These are phyloP conservation scores for Parascotia fuliginaria DNA, from an alignment of 2,888 invertebrate species.

Conservation along the genomic window DNA sequence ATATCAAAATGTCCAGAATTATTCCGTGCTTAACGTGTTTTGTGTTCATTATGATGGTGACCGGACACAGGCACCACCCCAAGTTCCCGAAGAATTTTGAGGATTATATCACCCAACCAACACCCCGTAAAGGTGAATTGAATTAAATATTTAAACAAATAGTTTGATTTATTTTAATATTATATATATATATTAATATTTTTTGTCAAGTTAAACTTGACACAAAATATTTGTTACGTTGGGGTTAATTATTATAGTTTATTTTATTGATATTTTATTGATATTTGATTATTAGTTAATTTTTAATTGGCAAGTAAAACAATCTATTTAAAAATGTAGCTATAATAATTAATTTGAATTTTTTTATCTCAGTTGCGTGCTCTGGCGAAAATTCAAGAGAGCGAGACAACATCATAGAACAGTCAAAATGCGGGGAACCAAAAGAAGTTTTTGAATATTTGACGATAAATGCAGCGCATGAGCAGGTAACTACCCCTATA, in stretches of 20 bases:
- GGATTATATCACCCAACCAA: slow-evolving; percentile 46
- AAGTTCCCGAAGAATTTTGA: slow-evolving; percentile 62
- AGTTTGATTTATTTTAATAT: not conserved
- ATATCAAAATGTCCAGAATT: slow-evolving; percentile 64
- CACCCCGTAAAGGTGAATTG: slow-evolving; percentile 67
- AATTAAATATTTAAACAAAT: not conserved
- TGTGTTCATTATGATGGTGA: slow-evolving; percentile 61
- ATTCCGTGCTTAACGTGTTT: slow-evolving; percentile 64
- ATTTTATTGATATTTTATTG: too few relatives aligned
- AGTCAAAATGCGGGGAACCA: slow-evolving; percentile 74
- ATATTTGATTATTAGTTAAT: too few relatives aligned
- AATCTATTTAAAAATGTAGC: too few relatives aligned
- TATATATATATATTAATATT: too few relatives aligned
- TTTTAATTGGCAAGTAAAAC: too few relatives aligned
- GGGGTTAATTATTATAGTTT: too few relatives aligned
- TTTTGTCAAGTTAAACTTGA: too few relatives aligned
- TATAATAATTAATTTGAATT: too few relatives aligned
- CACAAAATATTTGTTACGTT: too few relatives aligned
- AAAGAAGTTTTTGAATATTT: slow-evolving; percentile 73
- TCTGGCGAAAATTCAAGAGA: slow-evolving; percentile 57
- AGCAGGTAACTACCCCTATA: slow-evolving; percentile 57
- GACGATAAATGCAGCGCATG: slow-evolving; percentile 61
- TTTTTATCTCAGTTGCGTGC: slow-evolving; percentile 65
- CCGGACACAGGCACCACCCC: slow-evolving; percentile 63
- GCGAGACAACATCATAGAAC: slow-evolving; percentile 66